phyloP scores from a whole-genome alignment of 1,140 invertebrate species.

The Drosophila lacteicornis region DNA sequence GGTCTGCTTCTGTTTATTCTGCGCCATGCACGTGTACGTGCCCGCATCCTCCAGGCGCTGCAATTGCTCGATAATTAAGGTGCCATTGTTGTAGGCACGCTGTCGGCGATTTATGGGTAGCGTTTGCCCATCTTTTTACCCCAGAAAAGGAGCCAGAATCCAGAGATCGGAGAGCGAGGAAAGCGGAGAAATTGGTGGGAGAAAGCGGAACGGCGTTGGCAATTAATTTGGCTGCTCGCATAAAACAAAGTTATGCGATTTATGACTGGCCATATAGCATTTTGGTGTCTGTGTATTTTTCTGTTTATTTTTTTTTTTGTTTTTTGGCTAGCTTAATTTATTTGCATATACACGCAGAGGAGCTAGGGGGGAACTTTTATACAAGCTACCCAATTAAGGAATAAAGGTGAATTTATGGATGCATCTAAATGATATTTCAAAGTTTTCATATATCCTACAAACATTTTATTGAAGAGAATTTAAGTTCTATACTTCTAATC shows the following conservation, averaged over 20 bases:
- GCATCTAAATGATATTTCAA: not conserved
- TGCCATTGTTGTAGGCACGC: constrained; percentile 94
- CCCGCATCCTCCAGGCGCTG: constrained; percentile 92
- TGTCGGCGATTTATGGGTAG: constrained; percentile 95
- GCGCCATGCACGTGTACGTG: constrained; percentile 95
- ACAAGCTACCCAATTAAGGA: constrained; percentile 14
- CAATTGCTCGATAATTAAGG: constrained; percentile 93
- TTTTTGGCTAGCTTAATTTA: constrained; percentile 33
- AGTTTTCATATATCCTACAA: not conserved
- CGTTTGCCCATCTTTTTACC: constrained; percentile 89
- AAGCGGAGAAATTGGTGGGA: constrained; percentile 12
- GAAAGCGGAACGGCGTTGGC: constrained; percentile 44
- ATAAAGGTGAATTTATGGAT: constrained; percentile 11
- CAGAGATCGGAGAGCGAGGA: not conserved
- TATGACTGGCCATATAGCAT: constrained; percentile 57
- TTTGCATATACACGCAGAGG: constrained; percentile 26
- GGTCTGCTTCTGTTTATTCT: constrained; percentile 92
- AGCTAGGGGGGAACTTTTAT: not conserved
- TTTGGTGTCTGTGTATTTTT: constrained; percentile 16
- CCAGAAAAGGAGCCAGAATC: not conserved
- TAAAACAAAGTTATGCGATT: constrained; percentile 71
- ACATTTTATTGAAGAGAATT: not conserved
- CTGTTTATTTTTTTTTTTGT: constrained; percentile 3
- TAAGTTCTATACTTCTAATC: not conserved
- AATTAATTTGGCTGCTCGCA: constrained; percentile 69